Evolutionary conservation across 2,797 vertebrate species (phyloP).

Genomic region (Poeciliopsis infans): DNA sequence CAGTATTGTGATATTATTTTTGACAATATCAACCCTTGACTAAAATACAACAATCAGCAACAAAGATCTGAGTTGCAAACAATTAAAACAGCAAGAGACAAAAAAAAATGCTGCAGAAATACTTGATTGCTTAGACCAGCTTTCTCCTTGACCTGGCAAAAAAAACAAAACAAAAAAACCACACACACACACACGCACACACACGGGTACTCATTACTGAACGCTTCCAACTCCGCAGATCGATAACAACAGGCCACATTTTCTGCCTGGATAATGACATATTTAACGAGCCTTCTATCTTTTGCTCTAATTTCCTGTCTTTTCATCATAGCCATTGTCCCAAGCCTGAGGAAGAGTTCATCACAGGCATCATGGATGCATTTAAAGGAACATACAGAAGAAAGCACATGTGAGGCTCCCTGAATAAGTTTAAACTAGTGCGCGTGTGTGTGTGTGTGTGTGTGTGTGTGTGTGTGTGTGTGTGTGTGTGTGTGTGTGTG

Average conservation of each 20-base stretch:
- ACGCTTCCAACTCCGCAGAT: conserved; percentile 43
- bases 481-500: conserved; percentile 16
- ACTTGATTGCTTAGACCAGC: neutral
- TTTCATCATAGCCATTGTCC: conserved; percentile 32
- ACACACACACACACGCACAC: neutral
- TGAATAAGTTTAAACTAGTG: conserved; percentile 3
- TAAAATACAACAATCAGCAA: neutral
- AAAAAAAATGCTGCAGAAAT: conserved; percentile 12
- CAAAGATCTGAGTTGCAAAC: neutral
- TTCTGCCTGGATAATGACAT: conserved; percentile 60
- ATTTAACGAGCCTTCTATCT: conserved; percentile 47
- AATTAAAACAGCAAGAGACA: neutral
- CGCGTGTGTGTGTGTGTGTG: neutral
- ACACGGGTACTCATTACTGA: conserved; percentile 30
- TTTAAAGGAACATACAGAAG: neutral
- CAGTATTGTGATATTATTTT: neutral
- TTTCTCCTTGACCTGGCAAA: conserved; percentile 11
- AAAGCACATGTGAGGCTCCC: neutral
- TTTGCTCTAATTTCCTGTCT: conserved; percentile 2
- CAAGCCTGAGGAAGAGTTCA: conserved; percentile 16
- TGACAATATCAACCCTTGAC: neutral
- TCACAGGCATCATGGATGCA: conserved; percentile 22
- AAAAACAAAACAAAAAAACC: neutral
- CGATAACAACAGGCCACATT: conserved; percentile 46
- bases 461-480: conserved; percentile 7